Conservation (phyloP, 1,140 invertebrate species). For the Bombus impatiens region DNA sequence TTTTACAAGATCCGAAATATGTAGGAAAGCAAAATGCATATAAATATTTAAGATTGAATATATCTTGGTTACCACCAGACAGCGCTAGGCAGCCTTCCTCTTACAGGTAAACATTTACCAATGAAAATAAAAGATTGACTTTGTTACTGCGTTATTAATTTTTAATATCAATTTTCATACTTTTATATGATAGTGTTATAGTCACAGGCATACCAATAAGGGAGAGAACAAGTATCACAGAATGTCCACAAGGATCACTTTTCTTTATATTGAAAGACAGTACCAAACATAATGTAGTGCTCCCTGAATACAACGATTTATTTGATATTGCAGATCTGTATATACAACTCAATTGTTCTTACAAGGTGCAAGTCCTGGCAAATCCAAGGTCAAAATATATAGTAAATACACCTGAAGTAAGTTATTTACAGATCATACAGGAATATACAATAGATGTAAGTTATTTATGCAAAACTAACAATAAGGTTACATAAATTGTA, state of each 20-base stretch:
- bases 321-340: constrained; percentile 68
- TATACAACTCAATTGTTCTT: constrained; percentile 72
- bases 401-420: constrained; percentile 55
- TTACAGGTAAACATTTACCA: constrained; percentile 62
- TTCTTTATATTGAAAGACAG: constrained; percentile 66
- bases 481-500: constrained; percentile 35
- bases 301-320: constrained; percentile 70
- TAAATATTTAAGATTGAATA: constrained; percentile 62
- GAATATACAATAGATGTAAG: neutral
- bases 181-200: constrained; percentile 49
- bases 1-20: constrained; percentile 30
- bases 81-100: constrained; percentile 48
- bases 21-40: neutral
- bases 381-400: constrained; percentile 70
- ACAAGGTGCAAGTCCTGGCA: constrained; percentile 73
- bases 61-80: constrained; percentile 67
- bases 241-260: constrained; percentile 64
- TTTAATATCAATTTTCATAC: neutral
- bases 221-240: neutral
- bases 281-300: constrained; percentile 45
- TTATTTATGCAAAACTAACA: neutral
- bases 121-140: constrained; percentile 13
- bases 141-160: neutral
- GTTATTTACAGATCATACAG: constrained; percentile 23
- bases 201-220: constrained; percentile 43